Base-by-base conservation (phyloP, 2,113 vertebrate genomes). In the Epinephelus lanceolatus region DNA sequence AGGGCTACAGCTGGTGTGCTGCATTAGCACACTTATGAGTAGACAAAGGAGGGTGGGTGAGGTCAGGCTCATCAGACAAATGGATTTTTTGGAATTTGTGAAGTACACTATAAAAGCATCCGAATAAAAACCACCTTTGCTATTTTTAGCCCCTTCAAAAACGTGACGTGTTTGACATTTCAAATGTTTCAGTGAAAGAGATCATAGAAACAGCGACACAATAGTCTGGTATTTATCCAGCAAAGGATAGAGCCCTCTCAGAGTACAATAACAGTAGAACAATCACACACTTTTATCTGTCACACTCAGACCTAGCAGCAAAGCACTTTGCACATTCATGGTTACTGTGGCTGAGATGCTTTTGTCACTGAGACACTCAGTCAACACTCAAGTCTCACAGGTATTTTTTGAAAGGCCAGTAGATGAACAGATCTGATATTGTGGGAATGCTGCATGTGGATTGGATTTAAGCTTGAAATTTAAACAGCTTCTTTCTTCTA, bases 271-370 rank as follows among this genome's bases (percentile, higher is more conserved):
- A 75, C 63, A 45, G 30, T 1, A 62, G 21, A 75, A 60, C 21
- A 83, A 72, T 74, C 33, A 8, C 63, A 82, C 37, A 40, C 33
- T 56, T 85, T 71, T 23, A 85, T 66, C 59, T 66, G 56, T 76
- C 37, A 33, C 5, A 37, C 45, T 59, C 56, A 69, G 23, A 84
- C 71, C 76, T 69, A 11, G 69, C 76, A 70, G 67, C 52, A 51
- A 23, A 83, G 72, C 85, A 75, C 72, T 87, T 82, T 66, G 62
- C 88, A 87, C 63, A 57, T 82, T 70, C 57, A 71, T 67, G 73
- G 27, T 66, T 25, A 52, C 76, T 19, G 56, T 25, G 45, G 67
- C 67, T 61, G 25, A 52, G 80, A 37, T 23, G 76, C 67, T 65
- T 89, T 83, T 79, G 76, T 82, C 71, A 53, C 69, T 17, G 47